Evolutionary conservation across 2,113 vertebrate species (phyloP).

Genomic region (Daboia siamensis): DNA sequence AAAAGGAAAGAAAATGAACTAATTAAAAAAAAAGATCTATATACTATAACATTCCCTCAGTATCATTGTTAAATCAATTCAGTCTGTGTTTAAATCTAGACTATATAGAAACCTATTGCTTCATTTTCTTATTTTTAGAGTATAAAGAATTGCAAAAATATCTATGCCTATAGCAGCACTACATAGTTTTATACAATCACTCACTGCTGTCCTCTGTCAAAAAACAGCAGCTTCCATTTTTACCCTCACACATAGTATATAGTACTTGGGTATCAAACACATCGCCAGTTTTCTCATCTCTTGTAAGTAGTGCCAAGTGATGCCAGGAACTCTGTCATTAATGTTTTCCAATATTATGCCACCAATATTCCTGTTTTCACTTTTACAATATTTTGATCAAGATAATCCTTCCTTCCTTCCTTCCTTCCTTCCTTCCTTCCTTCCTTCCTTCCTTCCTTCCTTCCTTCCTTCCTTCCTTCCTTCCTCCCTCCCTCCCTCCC

Average conservation of each 20-base stretch:
- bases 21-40: neutral
- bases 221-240: neutral
- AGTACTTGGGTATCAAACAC: slow-evolving; percentile 4
- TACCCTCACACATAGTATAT: neutral
- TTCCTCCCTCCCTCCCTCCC: too few relatives aligned
- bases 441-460: neutral
- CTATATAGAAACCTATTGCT: neutral
- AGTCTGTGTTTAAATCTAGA: neutral
- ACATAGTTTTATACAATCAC: neutral
- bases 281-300: neutral
- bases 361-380: slow-evolving; percentile 3
- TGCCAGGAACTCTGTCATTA: neutral
- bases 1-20: neutral
- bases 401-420: neutral
- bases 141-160: neutral
- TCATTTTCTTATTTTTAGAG: neutral
- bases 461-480: too few relatives aligned
- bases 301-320: neutral
- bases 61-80: neutral
- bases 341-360: neutral
- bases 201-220: neutral
- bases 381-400: neutral
- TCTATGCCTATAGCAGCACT: neutral
- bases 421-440: neutral
- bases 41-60: neutral